Percentiles rank a stretch among this genome's conserved stretches.
These are phyloP conservation scores for Cyphomyrmex costatus DNA, from an alignment of 1,140 invertebrate genomes.

Conservation along the genomic window DNA sequence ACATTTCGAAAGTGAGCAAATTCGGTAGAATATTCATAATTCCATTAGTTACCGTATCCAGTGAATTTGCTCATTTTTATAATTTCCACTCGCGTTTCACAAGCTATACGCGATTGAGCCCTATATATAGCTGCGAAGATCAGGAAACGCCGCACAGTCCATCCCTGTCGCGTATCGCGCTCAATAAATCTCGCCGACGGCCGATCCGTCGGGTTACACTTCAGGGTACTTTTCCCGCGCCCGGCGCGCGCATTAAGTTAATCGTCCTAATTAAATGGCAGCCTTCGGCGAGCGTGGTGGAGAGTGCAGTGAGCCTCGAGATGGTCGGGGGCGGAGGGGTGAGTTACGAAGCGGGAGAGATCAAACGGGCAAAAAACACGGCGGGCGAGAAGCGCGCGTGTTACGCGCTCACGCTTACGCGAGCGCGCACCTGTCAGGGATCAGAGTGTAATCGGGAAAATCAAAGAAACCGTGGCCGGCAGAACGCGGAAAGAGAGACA, in stretches of 20 bases:
- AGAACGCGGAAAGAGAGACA: constrained; percentile 65
- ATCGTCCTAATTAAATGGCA: constrained; percentile 52
- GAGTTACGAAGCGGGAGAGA: constrained; percentile 15
- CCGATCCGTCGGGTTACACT: too few relatives aligned
- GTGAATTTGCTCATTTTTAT: too few relatives aligned
- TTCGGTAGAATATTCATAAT: too few relatives aligned
- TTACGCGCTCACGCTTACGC: constrained; percentile 38
- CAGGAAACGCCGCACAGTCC: too few relatives aligned
- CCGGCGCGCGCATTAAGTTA: constrained; percentile 24
- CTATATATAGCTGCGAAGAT: too few relatives aligned
- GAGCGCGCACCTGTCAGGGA: constrained; percentile 69
- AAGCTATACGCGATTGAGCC: too few relatives aligned
- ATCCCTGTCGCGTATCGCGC: background rate
- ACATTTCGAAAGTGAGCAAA: too few relatives aligned
- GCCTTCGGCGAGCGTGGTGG: background rate
- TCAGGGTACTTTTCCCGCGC: background rate
- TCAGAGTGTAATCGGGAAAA: constrained; percentile 75
- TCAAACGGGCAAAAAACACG: constrained; percentile 40
- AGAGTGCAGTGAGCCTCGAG: background rate
- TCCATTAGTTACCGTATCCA: too few relatives aligned
- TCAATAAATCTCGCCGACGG: constrained; percentile 7
- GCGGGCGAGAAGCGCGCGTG: constrained; percentile 50
- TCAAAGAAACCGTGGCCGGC: constrained; percentile 75
- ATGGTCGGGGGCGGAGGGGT: background rate
- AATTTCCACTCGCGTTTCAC: too few relatives aligned